Percentiles rank a stretch among this genome's conserved stretches.
These are phyloP conservation scores for Lycaon pictus DNA, from an alignment of 2,113 vertebrate species.

Conservation along the genomic window DNA sequence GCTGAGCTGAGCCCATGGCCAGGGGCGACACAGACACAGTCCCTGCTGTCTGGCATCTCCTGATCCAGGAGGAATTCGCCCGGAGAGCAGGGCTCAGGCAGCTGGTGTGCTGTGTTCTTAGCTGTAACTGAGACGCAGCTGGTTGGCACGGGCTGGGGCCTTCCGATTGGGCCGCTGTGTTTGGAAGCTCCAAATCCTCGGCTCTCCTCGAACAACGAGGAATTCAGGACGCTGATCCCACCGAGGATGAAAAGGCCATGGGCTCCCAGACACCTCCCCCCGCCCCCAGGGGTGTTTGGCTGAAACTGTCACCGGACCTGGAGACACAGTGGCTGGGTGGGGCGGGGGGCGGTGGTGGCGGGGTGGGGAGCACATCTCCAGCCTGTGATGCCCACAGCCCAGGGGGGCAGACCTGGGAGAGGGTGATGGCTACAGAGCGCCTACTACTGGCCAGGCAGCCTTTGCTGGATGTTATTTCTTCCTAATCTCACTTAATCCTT, in stretches of 20 bases:
- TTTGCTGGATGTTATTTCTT: neutral
- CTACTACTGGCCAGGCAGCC: neutral
- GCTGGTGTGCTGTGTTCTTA: slow-evolving; percentile 64
- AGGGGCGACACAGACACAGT: neutral
- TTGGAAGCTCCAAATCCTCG: slow-evolving; percentile 54
- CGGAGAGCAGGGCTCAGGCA: slow-evolving; percentile 44
- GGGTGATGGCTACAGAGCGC: neutral
- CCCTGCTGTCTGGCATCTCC: slow-evolving; percentile 56
- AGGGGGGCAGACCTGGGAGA: neutral
- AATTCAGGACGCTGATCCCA: slow-evolving; percentile 51
- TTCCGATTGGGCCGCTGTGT: neutral
- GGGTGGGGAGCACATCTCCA: neutral
- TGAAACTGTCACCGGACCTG: neutral
- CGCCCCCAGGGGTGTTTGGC: neutral
- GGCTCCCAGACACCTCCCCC: slow-evolving; percentile 10
- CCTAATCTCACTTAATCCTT: neutral
- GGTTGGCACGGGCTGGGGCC: slow-evolving; percentile 54
- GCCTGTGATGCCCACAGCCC: neutral
- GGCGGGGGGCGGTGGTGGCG: accelerated
- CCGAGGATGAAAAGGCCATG: neutral
- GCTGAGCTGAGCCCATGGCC: neutral
- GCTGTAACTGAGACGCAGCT: slow-evolving; percentile 69
- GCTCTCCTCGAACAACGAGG: slow-evolving; percentile 9
- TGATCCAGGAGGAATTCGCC: slow-evolving; percentile 69
- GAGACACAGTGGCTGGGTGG: neutral